phyloP scores from a whole-genome alignment of 2,888 invertebrate genomes.

The Aphodius sticticus region DNA sequence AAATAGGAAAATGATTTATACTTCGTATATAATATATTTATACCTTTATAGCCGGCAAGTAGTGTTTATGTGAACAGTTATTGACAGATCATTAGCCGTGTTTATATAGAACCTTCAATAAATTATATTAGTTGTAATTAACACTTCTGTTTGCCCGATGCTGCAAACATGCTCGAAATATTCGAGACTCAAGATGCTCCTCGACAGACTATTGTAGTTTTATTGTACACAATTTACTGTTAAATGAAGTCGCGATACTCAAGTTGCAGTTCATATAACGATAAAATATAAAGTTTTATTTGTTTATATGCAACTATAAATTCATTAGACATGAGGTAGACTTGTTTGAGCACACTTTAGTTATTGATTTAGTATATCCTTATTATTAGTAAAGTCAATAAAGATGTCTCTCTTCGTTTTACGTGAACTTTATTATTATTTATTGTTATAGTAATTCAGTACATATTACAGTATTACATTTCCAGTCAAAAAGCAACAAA shows the following conservation, averaged over 20 bases:
- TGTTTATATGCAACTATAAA: constrained; percentile 21
- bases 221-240: constrained; percentile 32
- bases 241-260: constrained; percentile 34
- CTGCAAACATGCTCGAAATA: neutral
- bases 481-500: too few species aligned
- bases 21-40: constrained; percentile 32
- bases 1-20: constrained; percentile 31
- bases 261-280: constrained; percentile 34
- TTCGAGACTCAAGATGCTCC: too few species aligned
- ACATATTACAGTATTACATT: too few species aligned
- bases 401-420: too few species aligned
- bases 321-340: neutral
- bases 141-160: constrained; percentile 25
- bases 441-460: too few species aligned
- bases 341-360: neutral
- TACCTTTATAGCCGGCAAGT: constrained; percentile 27
- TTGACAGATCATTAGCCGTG: constrained; percentile 20
- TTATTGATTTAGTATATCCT: neutral
- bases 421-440: too few species aligned
- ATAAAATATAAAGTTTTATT: constrained; percentile 33
- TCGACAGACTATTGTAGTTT: constrained; percentile 26
- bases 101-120: constrained; percentile 35
- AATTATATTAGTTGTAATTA: constrained; percentile 39
- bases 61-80: constrained; percentile 26
- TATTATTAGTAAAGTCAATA: too few species aligned